Evolutionary conservation across 2,113 vertebrate species (phyloP).

Genomic region (Seriola aureovittata): DNA sequence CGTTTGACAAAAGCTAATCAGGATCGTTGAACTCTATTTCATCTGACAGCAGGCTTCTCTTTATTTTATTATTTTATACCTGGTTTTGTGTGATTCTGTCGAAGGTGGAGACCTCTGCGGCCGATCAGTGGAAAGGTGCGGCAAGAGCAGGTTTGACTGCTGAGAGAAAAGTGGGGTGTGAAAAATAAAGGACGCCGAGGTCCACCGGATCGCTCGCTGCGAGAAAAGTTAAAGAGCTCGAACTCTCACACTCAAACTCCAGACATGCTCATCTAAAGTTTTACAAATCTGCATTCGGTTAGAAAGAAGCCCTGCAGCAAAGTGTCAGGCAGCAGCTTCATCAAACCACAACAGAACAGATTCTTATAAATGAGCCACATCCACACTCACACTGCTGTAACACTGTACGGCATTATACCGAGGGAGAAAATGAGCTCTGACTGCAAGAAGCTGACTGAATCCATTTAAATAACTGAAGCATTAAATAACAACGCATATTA

Average conservation of each 20-base stretch:
- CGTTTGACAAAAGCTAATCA: no score
- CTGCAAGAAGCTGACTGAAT: conserved; percentile 5
- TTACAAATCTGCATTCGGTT: conserved; percentile 38
- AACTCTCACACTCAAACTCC: conserved; percentile 4
- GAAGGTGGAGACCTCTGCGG: no score
- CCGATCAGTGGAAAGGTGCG: no score
- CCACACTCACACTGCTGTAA: neutral
- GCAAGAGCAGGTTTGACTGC: no score
- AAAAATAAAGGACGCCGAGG: neutral
- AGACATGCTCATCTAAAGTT: conserved; percentile 49
- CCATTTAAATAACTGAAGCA: conserved; percentile 34
- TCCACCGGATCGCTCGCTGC: neutral
- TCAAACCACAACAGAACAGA: conserved; percentile 25
- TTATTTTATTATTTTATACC: no score
- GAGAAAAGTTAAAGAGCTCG: neutral
- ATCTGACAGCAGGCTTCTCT: no score
- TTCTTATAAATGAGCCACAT: conserved; percentile 13
- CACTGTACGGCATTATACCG: neutral
- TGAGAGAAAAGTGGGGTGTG: no score
- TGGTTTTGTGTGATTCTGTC: no score
- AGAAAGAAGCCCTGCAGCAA: conserved; percentile 45
- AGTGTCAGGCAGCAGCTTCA: conserved; percentile 53
- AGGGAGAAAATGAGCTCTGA: conserved; percentile 3
- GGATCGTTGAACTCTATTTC: no score
- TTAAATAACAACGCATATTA: conserved; percentile 43